Conservation (phyloP, 2,113 vertebrate species). For the Nothobranchius kuhntae region DNA sequence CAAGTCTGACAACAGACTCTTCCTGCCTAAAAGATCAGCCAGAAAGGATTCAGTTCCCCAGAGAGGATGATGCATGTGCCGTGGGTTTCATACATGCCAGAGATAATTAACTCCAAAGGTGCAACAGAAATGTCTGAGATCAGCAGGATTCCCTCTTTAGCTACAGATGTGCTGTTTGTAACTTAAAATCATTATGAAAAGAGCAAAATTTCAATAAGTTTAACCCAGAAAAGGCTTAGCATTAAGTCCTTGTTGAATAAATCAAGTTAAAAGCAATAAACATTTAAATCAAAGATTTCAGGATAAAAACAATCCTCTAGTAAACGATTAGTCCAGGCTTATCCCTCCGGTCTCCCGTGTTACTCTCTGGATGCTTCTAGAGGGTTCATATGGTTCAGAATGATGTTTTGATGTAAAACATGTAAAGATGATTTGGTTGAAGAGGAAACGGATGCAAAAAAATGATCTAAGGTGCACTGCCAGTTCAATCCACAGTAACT, state of each 20-base stretch:
- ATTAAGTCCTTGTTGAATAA: slow-evolving; percentile 7
- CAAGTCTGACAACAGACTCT: slow-evolving; percentile 40
- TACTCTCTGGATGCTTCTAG: too few relatives aligned
- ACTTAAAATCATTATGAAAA: background rate
- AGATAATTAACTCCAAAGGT: background rate
- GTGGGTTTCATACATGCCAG: background rate
- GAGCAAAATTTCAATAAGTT: background rate
- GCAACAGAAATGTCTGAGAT: background rate
- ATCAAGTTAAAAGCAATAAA: slow-evolving; percentile 29
- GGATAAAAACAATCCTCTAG: background rate
- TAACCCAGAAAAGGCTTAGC: background rate
- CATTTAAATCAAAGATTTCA: background rate
- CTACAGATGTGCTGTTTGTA: background rate
- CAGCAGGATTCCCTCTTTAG: background rate
- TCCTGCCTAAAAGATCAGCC: slow-evolving; percentile 8
- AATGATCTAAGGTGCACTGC: slow-evolving; percentile 56
- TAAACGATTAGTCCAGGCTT: too few relatives aligned
- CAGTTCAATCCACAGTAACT: slow-evolving; percentile 28
- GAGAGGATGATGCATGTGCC: background rate
- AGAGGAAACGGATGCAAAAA: slow-evolving; percentile 14
- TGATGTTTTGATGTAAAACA: background rate
- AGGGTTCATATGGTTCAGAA: slow-evolving; percentile 13
- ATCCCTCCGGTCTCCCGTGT: too few relatives aligned
- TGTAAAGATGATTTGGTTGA: background rate
- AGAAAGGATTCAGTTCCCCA: background rate